These are phyloP conservation scores for Carollia perspicillata DNA, from an alignment of 2,113 vertebrate genomes.

Conservation along the genomic window DNA sequence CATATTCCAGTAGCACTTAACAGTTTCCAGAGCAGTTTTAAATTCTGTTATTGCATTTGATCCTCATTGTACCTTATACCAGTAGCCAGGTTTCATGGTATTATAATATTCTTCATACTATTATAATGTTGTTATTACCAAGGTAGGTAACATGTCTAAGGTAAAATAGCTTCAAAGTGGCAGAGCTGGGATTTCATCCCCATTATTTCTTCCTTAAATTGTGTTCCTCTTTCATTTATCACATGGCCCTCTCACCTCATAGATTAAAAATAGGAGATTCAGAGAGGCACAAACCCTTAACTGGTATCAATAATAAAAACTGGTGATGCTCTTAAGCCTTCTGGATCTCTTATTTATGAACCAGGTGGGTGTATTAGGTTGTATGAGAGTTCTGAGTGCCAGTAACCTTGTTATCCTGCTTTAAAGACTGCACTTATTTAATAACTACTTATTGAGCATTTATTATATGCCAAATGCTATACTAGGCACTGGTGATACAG, in stretches of 20 bases:
- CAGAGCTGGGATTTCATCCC: not conserved
- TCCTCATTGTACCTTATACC: not conserved
- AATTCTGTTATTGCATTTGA: conserved; percentile 10
- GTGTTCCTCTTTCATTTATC: not conserved
- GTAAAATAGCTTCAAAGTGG: conserved; percentile 6
- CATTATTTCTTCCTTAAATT: not conserved
- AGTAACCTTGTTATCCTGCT: not conserved
- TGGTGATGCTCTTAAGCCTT: not conserved
- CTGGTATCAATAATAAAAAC: not conserved
- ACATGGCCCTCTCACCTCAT: not conserved
- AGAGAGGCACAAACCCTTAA: not conserved
- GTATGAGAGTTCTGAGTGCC: not conserved
- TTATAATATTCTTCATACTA: not conserved
- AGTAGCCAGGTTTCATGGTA: not conserved
- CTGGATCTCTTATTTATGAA: not conserved
- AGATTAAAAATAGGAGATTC: not conserved
- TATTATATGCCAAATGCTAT: not conserved
- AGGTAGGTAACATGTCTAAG: not conserved
- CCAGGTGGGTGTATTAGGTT: not conserved
- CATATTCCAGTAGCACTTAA: not conserved
- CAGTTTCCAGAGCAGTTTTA: conserved; percentile 6
- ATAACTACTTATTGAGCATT: not conserved
- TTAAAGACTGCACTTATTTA: not conserved
- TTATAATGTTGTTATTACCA: not conserved
- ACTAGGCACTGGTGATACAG: not conserved